phyloP scores from a whole-genome alignment of 2,797 vertebrate genomes.

The Bovichtus variegatus region DNA sequence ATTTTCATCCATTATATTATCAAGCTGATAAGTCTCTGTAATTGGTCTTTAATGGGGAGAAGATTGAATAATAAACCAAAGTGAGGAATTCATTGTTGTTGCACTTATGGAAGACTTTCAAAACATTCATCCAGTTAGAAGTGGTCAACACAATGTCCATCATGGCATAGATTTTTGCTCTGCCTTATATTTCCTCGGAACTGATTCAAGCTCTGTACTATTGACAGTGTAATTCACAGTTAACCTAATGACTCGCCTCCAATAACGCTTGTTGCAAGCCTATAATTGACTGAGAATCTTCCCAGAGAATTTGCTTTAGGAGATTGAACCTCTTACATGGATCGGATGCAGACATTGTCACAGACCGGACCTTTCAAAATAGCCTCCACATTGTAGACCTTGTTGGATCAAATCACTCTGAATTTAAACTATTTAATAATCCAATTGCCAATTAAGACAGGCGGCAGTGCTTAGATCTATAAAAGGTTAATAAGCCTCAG shows the following conservation, averaged over 20 bases:
- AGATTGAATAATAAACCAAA: constrained; percentile 15
- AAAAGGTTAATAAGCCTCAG: constrained; percentile 89
- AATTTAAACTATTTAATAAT: constrained; percentile 88
- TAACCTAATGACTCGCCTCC: constrained; percentile 51
- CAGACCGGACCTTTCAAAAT: constrained; percentile 69
- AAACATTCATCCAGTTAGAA: neutral
- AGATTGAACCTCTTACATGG: constrained; percentile 50
- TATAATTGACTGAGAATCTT: constrained; percentile 42
- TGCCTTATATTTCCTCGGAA: constrained; percentile 6
- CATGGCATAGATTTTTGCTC: constrained; percentile 20
- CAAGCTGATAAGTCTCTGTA: constrained; percentile 3
- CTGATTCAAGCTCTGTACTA: constrained; percentile 11
- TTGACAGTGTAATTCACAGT: constrained; percentile 48
- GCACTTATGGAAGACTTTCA: neutral
- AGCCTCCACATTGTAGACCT: constrained; percentile 69
- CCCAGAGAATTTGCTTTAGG: constrained; percentile 20
- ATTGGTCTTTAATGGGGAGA: constrained; percentile 16
- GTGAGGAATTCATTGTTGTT: neutral
- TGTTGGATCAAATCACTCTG: constrained; percentile 81
- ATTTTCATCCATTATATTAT: constrained; percentile 18
- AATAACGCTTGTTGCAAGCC: constrained; percentile 29
- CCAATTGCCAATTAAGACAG: constrained; percentile 87
- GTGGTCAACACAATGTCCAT: constrained; percentile 6
- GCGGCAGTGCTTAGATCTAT: constrained; percentile 83
- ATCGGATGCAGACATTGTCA: constrained; percentile 65